Evolutionary conservation across 2,113 vertebrate species (phyloP).

Genomic region (Gobius niger): DNA sequence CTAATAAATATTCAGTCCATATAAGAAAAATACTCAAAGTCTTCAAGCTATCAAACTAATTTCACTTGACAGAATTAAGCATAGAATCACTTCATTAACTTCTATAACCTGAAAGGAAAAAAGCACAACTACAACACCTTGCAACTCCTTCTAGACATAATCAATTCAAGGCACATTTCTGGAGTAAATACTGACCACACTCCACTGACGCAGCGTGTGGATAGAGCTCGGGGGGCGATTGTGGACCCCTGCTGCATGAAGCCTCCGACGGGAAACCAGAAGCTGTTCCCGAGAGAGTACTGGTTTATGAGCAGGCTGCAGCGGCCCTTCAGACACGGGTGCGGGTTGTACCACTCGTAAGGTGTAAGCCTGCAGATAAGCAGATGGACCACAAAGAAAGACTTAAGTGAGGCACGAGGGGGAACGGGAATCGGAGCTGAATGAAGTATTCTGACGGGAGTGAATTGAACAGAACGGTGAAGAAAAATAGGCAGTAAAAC

Average conservation of each 20-base stretch:
- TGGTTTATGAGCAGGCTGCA: slow-evolving; percentile 96
- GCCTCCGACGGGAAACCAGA: slow-evolving; percentile 97
- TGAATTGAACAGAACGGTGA: slow-evolving; percentile 36
- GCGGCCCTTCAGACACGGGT: slow-evolving; percentile 90
- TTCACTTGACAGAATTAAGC: background rate
- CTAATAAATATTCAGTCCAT: background rate
- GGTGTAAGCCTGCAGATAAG: slow-evolving; percentile 84
- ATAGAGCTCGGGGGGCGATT: slow-evolving; percentile 93
- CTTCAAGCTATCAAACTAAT: background rate
- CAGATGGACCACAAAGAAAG: slow-evolving; percentile 16
- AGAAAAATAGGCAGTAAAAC: slow-evolving; percentile 33
- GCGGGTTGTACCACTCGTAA: slow-evolving; percentile 98
- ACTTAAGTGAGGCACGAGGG: background rate
- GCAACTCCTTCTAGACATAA: background rate
- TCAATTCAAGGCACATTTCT: slow-evolving; percentile 1
- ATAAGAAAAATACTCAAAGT: background rate
- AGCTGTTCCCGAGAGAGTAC: slow-evolving; percentile 95
- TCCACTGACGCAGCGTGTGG: slow-evolving; percentile 95
- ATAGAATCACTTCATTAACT: background rate
- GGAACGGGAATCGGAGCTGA: slow-evolving; percentile 1
- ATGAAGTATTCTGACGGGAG: slow-evolving; percentile 36
- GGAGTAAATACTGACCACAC: slow-evolving; percentile 86
- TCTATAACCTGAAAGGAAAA: background rate
- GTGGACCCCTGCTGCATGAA: slow-evolving; percentile 99
- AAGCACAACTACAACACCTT: background rate